Evolutionary conservation across 2,888 invertebrate genomes (phyloP).

Genomic region (Rotaria socialis): DNA sequence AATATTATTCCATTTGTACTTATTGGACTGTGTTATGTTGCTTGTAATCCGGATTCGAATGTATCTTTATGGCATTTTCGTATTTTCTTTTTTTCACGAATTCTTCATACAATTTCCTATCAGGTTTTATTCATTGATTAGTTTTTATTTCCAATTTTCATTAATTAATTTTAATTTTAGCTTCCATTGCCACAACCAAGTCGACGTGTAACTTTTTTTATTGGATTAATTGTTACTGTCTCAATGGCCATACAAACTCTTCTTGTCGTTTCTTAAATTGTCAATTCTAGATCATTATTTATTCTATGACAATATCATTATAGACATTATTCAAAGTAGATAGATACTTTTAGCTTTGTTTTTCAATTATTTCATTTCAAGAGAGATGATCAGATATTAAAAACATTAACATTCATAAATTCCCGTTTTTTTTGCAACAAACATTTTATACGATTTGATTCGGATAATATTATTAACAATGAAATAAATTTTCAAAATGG

Average conservation of each 20-base stretch:
- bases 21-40: neutral
- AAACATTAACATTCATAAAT: no score
- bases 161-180: neutral
- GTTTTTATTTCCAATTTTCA: neutral
- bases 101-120: constrained; percentile 2
- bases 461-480: no score
- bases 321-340: no score
- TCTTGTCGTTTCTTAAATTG: neutral
- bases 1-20: constrained; percentile 15
- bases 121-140: neutral
- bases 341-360: no score
- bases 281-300: no score
- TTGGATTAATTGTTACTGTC: neutral
- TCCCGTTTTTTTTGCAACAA: no score
- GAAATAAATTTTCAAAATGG: no score
- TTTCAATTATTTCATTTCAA: no score
- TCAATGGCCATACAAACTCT: neutral
- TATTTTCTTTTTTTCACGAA: neutral
- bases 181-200: constrained; percentile 5
- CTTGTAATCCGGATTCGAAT: neutral
- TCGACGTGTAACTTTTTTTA: neutral
- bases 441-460: no score
- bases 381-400: no score
- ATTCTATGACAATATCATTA: no score
- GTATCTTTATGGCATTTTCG: neutral